phyloP scores from a whole-genome alignment of 2,113 vertebrate species.

The Misgurnus mizolepis region DNA sequence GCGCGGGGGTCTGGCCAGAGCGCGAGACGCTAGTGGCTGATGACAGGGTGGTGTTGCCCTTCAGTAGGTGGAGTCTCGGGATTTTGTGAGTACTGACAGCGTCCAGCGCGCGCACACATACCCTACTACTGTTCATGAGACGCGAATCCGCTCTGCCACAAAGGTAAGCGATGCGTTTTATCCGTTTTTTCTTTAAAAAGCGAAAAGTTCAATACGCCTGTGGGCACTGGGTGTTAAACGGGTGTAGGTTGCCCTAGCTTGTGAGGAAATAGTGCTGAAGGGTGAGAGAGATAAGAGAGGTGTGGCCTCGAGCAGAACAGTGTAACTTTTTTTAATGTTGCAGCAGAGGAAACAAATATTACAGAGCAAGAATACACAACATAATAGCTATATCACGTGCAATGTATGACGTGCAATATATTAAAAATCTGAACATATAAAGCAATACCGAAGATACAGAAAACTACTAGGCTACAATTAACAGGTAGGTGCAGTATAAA shows the following conservation, averaged over 20 bases:
- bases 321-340: neutral
- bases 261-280: conserved; percentile 21
- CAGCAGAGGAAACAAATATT: neutral
- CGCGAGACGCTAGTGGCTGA: conserved; percentile 32
- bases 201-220: neutral
- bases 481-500: too few relatives aligned
- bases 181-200: neutral
- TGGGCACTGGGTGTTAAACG: neutral
- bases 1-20: conserved; percentile 48
- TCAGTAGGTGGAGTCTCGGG: conserved; percentile 49
- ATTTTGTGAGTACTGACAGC: conserved; percentile 2
- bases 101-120: conserved; percentile 4
- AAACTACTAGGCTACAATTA: too few relatives aligned
- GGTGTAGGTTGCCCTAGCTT: conserved; percentile 14
- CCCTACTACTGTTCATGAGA: conserved; percentile 13
- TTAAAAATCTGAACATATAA: too few relatives aligned
- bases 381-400: too few relatives aligned
- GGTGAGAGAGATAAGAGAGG: conserved; percentile 7
- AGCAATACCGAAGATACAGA: too few relatives aligned
- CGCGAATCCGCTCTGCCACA: neutral
- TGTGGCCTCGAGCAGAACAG: neutral
- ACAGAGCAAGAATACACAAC: neutral
- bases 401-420: too few relatives aligned
- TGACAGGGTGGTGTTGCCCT: conserved; percentile 54
- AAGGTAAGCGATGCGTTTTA: neutral